Conservation (phyloP, 2,113 vertebrate genomes). For the Sterrhoptilus dennistouni region DNA sequence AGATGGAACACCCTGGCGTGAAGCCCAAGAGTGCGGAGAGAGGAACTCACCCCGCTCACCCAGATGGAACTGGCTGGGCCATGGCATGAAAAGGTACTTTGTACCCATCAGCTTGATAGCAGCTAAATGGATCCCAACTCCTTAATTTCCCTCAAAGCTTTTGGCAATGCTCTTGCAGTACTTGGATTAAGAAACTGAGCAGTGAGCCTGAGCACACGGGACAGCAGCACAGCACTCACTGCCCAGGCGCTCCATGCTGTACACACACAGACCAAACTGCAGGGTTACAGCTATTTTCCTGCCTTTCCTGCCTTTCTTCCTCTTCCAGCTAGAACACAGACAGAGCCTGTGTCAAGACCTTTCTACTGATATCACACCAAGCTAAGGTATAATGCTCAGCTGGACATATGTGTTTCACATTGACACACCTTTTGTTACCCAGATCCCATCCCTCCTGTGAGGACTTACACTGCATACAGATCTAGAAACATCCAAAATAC, state of each 20-base stretch:
- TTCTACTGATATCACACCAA: not conserved
- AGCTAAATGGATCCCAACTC: not conserved
- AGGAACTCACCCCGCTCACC: not conserved
- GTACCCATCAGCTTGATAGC: not conserved
- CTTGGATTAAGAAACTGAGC: rapidly evolving
- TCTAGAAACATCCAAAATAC: not conserved
- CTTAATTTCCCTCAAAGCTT: not conserved
- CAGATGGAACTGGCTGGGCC: not conserved
- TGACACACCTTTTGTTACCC: not conserved
- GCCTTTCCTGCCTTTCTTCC: not conserved
- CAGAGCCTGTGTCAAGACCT: not conserved
- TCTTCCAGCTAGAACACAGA: not conserved
- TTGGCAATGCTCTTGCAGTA: not conserved
- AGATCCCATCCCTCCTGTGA: not conserved
- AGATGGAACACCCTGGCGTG: not conserved
- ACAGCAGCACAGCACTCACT: not conserved
- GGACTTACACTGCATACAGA: rapidly evolving
- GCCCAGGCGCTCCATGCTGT: rapidly evolving
- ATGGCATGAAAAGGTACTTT: not conserved
- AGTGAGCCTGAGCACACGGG: rapidly evolving
- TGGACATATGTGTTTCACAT: not conserved
- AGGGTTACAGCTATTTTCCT: rapidly evolving
- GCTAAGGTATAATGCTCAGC: not conserved
- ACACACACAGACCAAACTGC: not conserved
- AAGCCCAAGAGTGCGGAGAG: rapidly evolving